Conservation (phyloP, 2,113 vertebrate genomes). For the Melanerpes formicivorus region DNA sequence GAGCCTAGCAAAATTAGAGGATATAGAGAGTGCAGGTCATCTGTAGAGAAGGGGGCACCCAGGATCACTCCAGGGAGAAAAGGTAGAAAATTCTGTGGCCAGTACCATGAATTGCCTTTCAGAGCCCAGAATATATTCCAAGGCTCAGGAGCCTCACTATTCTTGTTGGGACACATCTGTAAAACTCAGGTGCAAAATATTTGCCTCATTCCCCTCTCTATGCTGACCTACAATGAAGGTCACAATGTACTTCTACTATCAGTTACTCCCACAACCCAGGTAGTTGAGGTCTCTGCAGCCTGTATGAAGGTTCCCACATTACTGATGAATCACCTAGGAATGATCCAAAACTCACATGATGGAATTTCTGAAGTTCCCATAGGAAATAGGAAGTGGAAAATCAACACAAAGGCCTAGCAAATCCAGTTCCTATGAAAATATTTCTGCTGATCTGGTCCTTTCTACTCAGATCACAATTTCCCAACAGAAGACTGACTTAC, state of each 20-base stretch:
- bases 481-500: background rate
- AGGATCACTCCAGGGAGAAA: background rate
- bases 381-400: background rate
- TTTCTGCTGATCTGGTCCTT: background rate
- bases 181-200: conserved; percentile 27
- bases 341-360: background rate
- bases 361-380: background rate
- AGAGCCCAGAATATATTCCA: background rate
- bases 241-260: conserved; percentile 26
- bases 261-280: background rate
- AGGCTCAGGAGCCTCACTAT: conserved; percentile 9
- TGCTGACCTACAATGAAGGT: conserved; percentile 52
- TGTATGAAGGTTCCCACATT: background rate
- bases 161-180: background rate
- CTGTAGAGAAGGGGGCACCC: background rate
- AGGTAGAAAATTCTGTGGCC: background rate
- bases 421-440: conserved; percentile 15
- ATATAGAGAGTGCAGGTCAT: background rate
- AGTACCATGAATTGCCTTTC: background rate
- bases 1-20: background rate
- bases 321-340: conserved; percentile 9
- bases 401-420: conserved; percentile 8
- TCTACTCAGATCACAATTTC: conserved; percentile 9
- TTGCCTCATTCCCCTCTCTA: background rate
- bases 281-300: conserved; percentile 1